These are phyloP conservation scores for Siniperca undulata DNA, from an alignment of 2,797 vertebrate species.

Conservation along the genomic window DNA sequence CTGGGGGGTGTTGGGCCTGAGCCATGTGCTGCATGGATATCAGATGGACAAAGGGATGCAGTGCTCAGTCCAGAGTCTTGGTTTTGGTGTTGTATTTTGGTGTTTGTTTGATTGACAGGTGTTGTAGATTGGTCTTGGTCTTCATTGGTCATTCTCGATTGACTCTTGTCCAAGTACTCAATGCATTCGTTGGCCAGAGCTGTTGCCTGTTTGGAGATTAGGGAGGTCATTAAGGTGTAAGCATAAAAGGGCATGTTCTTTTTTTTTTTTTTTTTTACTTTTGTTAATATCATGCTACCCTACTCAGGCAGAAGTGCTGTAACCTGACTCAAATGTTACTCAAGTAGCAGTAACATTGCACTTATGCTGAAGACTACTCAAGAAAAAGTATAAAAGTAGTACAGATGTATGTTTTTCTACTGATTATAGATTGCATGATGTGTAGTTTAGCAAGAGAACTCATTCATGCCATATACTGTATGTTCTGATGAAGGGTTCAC, in stretches of 20 bases:
- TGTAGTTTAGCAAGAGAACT: neutral
- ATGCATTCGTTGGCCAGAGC: slow-evolving; percentile 87
- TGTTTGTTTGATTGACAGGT: slow-evolving; percentile 40
- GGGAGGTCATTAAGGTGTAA: slow-evolving; percentile 9
- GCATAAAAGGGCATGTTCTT: neutral
- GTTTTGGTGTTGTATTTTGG: slow-evolving; percentile 42
- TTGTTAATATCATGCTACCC: neutral
- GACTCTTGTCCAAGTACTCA: slow-evolving; percentile 78
- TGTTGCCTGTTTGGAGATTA: slow-evolving; percentile 81
- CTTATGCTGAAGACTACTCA: neutral
- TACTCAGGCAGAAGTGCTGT: neutral
- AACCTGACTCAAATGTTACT: neutral
- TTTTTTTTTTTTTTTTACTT: neutral
- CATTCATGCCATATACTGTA: neutral
- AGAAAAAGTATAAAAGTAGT: neutral
- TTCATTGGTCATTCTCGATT: slow-evolving; percentile 51
- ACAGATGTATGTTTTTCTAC: no score
- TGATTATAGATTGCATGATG: neutral
- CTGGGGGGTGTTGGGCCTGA: slow-evolving; percentile 19
- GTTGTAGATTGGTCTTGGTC: slow-evolving; percentile 28
- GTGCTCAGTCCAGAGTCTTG: slow-evolving; percentile 15
- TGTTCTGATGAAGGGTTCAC: neutral
- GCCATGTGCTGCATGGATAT: slow-evolving; percentile 11
- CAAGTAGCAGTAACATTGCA: neutral
- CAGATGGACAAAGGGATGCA: slow-evolving; percentile 8